Evolutionary conservation across 2,888 invertebrate genomes (phyloP).

Genomic region (Xestia rhomboidea): DNA sequence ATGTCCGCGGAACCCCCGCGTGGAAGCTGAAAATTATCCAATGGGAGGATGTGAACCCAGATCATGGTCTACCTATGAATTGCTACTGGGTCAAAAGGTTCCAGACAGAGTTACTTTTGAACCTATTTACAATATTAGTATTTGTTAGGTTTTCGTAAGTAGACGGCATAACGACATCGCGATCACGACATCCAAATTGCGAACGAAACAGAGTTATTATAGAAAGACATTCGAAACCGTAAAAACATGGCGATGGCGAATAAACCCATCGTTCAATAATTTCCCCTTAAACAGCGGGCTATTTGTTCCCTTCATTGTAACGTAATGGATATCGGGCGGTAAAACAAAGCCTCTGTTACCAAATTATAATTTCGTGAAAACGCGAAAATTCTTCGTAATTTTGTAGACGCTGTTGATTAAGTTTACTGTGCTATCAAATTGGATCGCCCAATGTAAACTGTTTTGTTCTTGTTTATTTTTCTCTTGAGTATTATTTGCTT

Average conservation of each 20-base stretch:
- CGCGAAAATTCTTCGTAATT: constrained; percentile 36
- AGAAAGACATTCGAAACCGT: constrained; percentile 28
- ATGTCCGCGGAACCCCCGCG: background rate
- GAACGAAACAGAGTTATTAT: constrained; percentile 19
- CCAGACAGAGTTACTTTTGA: background rate
- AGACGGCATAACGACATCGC: background rate
- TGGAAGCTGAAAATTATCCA: background rate
- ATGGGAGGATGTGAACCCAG: background rate
- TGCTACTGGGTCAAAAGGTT: background rate
- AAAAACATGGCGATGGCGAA: constrained; percentile 27
- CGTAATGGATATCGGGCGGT: constrained; percentile 53
- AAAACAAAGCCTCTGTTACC: constrained; percentile 54
- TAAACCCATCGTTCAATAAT: constrained; percentile 31
- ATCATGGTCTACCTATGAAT: background rate
- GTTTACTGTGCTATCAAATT: constrained; percentile 25
- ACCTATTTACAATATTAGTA: background rate
- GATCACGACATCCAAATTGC: constrained; percentile 8
- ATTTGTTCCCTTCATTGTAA: constrained; percentile 45
- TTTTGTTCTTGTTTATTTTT: background rate
- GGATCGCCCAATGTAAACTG: background rate
- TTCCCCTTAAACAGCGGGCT: constrained; percentile 19
- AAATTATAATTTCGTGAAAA: constrained; percentile 58
- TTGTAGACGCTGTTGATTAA: constrained; percentile 32
- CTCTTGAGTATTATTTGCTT: background rate
- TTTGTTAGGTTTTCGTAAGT: background rate